phyloP scores from a whole-genome alignment of 2,797 vertebrate species.

The Phoeniculus purpureus region DNA sequence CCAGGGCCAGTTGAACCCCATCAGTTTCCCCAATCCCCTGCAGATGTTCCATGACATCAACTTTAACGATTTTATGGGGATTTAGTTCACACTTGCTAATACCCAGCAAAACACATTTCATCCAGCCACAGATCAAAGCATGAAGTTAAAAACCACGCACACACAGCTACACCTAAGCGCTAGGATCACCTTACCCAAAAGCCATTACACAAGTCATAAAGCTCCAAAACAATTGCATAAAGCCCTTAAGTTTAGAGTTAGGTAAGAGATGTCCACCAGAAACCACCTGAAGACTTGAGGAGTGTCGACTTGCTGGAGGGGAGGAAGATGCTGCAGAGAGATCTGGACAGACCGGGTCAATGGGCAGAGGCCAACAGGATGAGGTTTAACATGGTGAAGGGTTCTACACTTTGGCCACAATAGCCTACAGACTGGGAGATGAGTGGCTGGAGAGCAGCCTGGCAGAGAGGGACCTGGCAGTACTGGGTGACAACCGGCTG shows the following conservation, averaged over 20 bases:
- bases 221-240: neutral
- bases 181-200: neutral
- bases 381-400: no score
- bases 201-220: neutral
- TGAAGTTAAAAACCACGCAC: neutral
- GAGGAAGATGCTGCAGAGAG: no score
- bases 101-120: neutral
- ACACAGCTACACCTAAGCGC: neutral
- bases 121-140: neutral
- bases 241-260: neutral
- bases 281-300: neutral
- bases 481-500: no score
- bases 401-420: no score
- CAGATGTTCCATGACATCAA: neutral
- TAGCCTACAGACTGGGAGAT: no score
- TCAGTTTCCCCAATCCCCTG: neutral
- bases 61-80: neutral
- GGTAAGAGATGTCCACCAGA: neutral
- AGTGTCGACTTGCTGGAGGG: no score
- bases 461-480: no score
- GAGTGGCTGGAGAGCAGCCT: no score
- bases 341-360: no score
- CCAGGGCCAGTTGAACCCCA: neutral
- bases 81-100: neutral
- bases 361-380: no score